Evolutionary conservation across 1,140 invertebrate genomes (phyloP).

Genomic region (Stenopsyche tienmushanensis): DNA sequence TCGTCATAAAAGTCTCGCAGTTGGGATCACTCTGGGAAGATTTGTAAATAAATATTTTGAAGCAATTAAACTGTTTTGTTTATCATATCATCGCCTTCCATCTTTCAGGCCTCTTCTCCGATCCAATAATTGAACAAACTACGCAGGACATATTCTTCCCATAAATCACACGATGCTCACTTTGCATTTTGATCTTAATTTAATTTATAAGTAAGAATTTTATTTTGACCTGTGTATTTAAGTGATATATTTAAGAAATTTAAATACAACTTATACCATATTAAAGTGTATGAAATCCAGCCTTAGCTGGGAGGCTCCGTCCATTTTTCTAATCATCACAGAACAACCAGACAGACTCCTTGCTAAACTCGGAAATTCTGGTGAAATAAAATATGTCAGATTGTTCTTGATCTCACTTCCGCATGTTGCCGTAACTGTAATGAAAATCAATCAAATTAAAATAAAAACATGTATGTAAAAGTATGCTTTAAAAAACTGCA

Average conservation of each 20-base stretch:
- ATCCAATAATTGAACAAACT: too few relatives aligned
- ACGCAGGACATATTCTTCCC: too few relatives aligned
- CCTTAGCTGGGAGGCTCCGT: conserved; percentile 73
- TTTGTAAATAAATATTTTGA: too few relatives aligned
- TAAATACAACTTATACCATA: conserved; percentile 70
- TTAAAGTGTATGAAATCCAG: conserved; percentile 81
- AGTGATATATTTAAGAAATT: too few relatives aligned
- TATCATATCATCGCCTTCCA: too few relatives aligned
- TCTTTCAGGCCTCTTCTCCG: too few relatives aligned
- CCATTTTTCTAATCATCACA: conserved; percentile 68
- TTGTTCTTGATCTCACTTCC: conserved; percentile 76
- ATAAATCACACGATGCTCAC: not conserved
- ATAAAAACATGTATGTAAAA: not conserved
- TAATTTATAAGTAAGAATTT: too few relatives aligned
- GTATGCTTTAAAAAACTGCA: too few relatives aligned
- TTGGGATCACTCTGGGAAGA: too few relatives aligned
- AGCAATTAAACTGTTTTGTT: too few relatives aligned
- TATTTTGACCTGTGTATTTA: too few relatives aligned
- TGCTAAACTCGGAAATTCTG: conserved; percentile 75
- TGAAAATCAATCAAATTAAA: conserved; percentile 35
- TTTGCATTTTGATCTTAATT: not conserved
- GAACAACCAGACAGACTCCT: conserved; percentile 64
- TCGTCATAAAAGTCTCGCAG: too few relatives aligned
- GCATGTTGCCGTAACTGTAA: conserved; percentile 73
- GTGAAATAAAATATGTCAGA: conserved; percentile 82